A percentile compares a stretch with the other conserved stretches of the same genome.
These are phyloP conservation scores for Cydia strobilella DNA, from an alignment of 1,140 invertebrate genomes.

Conservation along the genomic window DNA sequence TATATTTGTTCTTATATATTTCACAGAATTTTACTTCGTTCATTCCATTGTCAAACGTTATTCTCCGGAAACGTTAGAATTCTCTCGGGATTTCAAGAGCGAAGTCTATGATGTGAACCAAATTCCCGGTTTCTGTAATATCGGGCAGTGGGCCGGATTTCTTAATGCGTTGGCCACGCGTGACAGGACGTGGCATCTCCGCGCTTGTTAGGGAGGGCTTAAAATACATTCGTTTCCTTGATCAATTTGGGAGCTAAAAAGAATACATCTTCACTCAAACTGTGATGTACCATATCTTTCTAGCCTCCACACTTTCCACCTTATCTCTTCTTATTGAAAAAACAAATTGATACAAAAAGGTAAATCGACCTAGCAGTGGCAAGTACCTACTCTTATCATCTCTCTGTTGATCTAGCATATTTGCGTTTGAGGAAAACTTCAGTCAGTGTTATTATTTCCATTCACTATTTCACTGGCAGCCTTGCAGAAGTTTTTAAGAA, in stretches of 20 bases:
- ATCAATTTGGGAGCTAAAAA: neutral
- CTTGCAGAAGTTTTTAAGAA: too few relatives aligned
- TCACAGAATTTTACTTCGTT: neutral
- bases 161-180: conserved; percentile 10
- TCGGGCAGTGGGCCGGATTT: conserved; percentile 29
- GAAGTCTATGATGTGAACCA: neutral
- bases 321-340: too few relatives aligned
- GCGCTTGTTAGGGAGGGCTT: conserved; percentile 7
- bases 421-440: too few relatives aligned
- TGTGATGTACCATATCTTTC: too few relatives aligned
- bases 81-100: neutral
- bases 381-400: too few relatives aligned
- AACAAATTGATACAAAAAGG: too few relatives aligned
- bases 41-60: neutral
- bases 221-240: conserved; percentile 3
- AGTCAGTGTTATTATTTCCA: too few relatives aligned
- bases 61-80: neutral
- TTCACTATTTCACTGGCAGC: too few relatives aligned
- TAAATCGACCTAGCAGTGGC: too few relatives aligned
- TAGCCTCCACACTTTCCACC: too few relatives aligned
- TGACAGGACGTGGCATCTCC: conserved; percentile 21
- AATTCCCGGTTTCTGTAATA: conserved; percentile 1
- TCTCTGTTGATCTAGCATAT: too few relatives aligned
- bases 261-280: too few relatives aligned
- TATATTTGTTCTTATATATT: neutral